A percentile compares a stretch with the other conserved stretches of the same genome.
Evolutionary conservation across 53 echinoderm and acorn worm genomes (phyloP).

Genomic region (Holothuria leucospilota): DNA sequence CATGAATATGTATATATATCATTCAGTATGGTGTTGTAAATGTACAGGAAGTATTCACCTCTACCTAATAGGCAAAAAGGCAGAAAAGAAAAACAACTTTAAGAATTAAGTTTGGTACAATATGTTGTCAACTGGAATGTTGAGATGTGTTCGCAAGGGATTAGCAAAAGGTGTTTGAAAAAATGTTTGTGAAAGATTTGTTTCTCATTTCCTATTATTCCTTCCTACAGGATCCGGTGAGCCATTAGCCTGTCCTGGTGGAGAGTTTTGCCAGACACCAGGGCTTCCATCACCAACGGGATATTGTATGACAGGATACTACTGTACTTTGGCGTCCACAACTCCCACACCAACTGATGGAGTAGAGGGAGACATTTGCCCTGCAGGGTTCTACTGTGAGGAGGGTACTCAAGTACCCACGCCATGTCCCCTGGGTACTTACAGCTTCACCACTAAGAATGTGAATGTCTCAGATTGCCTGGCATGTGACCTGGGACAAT

Average conservation of each 20-base stretch:
- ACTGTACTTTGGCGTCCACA: constrained; percentile 83
- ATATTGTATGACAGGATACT: constrained; percentile 84
- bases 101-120: neutral
- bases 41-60: no score
- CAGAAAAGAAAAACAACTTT: no score
- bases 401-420: constrained; percentile 78
- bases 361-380: constrained; percentile 84
- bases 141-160: no score
- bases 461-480: constrained; percentile 84
- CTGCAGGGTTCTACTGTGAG: constrained; percentile 90
- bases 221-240: constrained; percentile 77
- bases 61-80: no score
- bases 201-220: neutral
- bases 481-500: constrained; percentile 82
- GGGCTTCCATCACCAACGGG: constrained; percentile 80
- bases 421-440: constrained; percentile 86
- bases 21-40: no score
- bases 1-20: no score
- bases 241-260: constrained; percentile 81
- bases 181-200: neutral
- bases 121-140: neutral
- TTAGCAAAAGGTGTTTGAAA: neutral
- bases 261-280: constrained; percentile 87
- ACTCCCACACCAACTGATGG: constrained; percentile 86
- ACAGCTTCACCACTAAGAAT: constrained; percentile 77